phyloP scores from a whole-genome alignment of 2,888 invertebrate genomes.

The Drosophila picticornis region DNA sequence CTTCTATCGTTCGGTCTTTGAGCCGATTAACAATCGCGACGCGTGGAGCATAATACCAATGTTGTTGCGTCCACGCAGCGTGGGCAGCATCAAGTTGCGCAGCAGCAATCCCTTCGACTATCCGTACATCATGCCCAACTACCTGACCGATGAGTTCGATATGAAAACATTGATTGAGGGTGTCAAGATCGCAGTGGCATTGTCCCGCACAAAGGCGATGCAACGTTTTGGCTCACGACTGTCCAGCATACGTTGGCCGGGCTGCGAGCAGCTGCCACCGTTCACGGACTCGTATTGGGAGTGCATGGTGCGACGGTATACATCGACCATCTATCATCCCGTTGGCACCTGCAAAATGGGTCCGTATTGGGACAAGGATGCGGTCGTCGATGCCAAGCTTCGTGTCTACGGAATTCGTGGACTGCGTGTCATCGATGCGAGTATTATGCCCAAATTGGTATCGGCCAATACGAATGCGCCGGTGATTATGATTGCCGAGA shows the following conservation, averaged over 20 bases:
- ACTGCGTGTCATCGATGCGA: constrained; percentile 92
- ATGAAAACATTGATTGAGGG: constrained; percentile 93
- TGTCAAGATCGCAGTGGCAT: constrained; percentile 92
- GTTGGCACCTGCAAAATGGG: constrained; percentile 96
- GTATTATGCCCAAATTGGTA: constrained; percentile 94
- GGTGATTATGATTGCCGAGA: constrained; percentile 95
- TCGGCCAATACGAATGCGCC: constrained; percentile 95
- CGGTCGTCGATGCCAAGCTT: constrained; percentile 93
- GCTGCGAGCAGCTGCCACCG: constrained; percentile 89
- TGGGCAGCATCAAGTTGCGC: constrained; percentile 92
- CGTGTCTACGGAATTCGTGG: constrained; percentile 92
- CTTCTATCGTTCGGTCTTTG: constrained; percentile 91
- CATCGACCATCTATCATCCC: constrained; percentile 94
- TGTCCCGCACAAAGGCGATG: constrained; percentile 93
- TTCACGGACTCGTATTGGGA: constrained; percentile 94
- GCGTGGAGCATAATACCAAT: constrained; percentile 94
- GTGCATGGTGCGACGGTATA: constrained; percentile 93
- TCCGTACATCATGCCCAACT: constrained; percentile 96
- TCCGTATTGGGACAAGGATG: constrained; percentile 92
- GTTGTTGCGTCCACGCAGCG: constrained; percentile 93
- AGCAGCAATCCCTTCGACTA: constrained; percentile 94
- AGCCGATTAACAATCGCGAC: constrained; percentile 91
- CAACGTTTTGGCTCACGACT: constrained; percentile 90
- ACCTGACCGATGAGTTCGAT: constrained; percentile 93
- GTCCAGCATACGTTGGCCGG: constrained; percentile 91